phyloP scores from a whole-genome alignment of 2,797 vertebrate genomes.

The Lithobates pipiens region DNA sequence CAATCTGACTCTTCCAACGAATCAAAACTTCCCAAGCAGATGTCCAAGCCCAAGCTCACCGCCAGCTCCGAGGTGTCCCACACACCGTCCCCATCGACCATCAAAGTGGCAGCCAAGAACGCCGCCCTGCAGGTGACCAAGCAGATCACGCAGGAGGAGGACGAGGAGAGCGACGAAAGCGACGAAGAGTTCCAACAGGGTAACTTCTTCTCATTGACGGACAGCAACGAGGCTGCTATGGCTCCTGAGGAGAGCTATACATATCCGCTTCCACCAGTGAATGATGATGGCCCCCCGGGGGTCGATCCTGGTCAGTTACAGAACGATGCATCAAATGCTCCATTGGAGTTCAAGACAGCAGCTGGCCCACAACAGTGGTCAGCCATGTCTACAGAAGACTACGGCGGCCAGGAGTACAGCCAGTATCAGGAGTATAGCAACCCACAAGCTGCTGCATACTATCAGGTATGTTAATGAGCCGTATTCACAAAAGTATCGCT shows the following conservation, averaged over 20 bases:
- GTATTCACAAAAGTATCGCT: no score
- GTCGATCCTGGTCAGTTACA: conserved; percentile 75
- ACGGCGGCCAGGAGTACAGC: conserved; percentile 67
- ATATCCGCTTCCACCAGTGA: conserved; percentile 70
- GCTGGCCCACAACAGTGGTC: conserved; percentile 78
- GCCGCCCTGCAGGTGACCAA: conserved; percentile 91
- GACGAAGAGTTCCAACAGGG: conserved; percentile 90
- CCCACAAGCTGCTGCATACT: conserved; percentile 68
- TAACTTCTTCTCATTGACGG: conserved; percentile 93
- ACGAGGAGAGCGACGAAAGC: conserved; percentile 88
- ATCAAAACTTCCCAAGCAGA: conserved; percentile 20
- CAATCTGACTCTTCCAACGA: conserved; percentile 61
- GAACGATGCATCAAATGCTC: conserved; percentile 82
- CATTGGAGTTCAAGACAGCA: conserved; percentile 86
- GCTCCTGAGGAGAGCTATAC: conserved; percentile 63
- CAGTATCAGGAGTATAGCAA: conserved; percentile 76
- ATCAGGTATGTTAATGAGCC: conserved; percentile 77
- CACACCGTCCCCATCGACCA: conserved; percentile 91
- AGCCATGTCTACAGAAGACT: conserved; percentile 68
- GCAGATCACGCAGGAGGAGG: conserved; percentile 90
- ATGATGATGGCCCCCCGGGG: conserved; percentile 71
- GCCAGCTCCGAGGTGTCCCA: conserved; percentile 71
- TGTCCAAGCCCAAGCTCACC: conserved; percentile 67
- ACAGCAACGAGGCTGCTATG: conserved; percentile 74
- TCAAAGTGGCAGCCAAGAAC: conserved; percentile 95